These are phyloP conservation scores for Apotomis turbidana DNA, from an alignment of 2,888 invertebrate species.

Conservation along the genomic window DNA sequence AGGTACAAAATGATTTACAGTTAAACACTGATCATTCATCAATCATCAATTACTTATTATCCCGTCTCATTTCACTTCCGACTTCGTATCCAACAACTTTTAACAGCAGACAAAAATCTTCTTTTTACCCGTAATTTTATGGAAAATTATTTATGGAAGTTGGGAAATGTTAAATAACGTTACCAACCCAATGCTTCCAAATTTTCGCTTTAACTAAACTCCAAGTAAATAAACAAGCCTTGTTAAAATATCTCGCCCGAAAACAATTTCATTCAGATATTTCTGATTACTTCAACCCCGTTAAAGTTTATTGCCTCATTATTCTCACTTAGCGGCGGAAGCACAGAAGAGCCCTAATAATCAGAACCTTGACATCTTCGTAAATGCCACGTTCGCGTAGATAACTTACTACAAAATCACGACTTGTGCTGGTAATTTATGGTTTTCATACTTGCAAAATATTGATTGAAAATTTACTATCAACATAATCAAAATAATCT, in stretches of 20 bases:
- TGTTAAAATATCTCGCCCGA: slow-evolving; percentile 7
- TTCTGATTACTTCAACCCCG: slow-evolving; percentile 19
- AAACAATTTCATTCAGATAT: slow-evolving; percentile 19
- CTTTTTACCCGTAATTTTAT: too few species aligned
- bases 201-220: not conserved
- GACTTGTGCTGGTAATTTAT: too few species aligned
- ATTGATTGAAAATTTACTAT: too few species aligned
- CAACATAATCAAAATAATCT: too few species aligned
- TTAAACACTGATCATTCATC: too few species aligned
- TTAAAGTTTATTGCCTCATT: slow-evolving; percentile 24
- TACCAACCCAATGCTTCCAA: not conserved
- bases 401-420: not conserved
- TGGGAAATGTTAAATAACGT: not conserved
- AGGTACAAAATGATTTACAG: too few species aligned
- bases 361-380: not conserved
- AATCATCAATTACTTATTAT: too few species aligned
- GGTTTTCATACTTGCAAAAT: too few species aligned
- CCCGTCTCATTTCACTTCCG: too few species aligned
- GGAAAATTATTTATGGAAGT: too few species aligned
- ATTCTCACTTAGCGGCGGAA: slow-evolving; percentile 21
- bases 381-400: not conserved
- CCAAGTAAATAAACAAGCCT: slow-evolving; percentile 1
- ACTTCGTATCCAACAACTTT: too few species aligned
- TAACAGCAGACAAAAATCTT: too few species aligned
- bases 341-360: not conserved